Conservation (phyloP, 2,888 invertebrate genomes). For the Fabriciana adippe region DNA sequence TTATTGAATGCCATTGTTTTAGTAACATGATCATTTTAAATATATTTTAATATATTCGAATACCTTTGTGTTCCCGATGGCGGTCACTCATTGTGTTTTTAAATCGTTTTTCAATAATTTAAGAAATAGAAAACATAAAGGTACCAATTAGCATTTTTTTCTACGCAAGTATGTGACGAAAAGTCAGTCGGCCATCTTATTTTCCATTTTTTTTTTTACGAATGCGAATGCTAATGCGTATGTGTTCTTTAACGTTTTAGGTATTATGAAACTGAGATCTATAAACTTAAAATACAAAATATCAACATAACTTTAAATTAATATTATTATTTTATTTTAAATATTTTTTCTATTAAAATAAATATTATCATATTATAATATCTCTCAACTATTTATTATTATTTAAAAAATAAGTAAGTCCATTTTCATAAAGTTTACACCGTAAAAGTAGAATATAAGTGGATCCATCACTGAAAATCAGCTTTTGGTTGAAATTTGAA, state of each 20-base stretch:
- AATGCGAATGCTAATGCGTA: too few species aligned
- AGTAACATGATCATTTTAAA: slow-evolving; percentile 42
- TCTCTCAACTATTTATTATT: too few species aligned
- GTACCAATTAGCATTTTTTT: slow-evolving; percentile 22
- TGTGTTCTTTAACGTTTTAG: neutral
- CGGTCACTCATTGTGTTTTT: slow-evolving; percentile 58
- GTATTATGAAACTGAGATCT: neutral
- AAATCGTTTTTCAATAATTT: slow-evolving; percentile 17
- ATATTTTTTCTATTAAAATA: too few species aligned
- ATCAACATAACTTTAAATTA: too few species aligned
- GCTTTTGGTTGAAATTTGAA: too few species aligned
- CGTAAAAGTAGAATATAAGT: too few species aligned
- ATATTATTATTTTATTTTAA: too few species aligned
- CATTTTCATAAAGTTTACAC: too few species aligned
- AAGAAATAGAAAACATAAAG: slow-evolving; percentile 4
- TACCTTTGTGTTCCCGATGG: slow-evolving; percentile 65
- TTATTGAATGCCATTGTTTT: slow-evolving; percentile 35
- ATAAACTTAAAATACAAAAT: too few species aligned
- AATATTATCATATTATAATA: too few species aligned
- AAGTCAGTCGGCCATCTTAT: slow-evolving; percentile 25
- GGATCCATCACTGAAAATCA: too few species aligned
- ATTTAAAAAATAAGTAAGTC: too few species aligned
- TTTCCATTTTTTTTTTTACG: slow-evolving; percentile 6
- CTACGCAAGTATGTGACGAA: slow-evolving; percentile 21
- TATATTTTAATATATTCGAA: slow-evolving; percentile 52